Evolutionary conservation across 1,140 invertebrate genomes (phyloP).

Genomic region (Chlorops oryzae): DNA sequence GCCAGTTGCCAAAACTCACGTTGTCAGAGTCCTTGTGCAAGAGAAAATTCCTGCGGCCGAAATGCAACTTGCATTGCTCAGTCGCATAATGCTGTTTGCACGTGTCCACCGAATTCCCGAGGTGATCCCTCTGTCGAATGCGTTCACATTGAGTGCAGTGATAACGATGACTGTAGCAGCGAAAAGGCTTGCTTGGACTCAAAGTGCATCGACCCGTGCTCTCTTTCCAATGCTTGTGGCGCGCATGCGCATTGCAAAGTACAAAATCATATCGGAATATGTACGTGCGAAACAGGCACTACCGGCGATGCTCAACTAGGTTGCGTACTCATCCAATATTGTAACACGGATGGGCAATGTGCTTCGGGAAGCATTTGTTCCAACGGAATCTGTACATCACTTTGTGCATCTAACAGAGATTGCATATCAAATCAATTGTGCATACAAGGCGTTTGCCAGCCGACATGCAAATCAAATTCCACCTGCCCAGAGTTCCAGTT

Average conservation of each 20-base stretch:
- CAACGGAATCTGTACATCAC: constrained; percentile 69
- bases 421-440: constrained; percentile 76
- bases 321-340: constrained; percentile 73
- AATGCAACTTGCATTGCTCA: constrained; percentile 66
- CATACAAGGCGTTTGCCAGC: constrained; percentile 69
- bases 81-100: constrained; percentile 65
- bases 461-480: constrained; percentile 68
- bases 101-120: constrained; percentile 66
- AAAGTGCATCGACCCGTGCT: constrained; percentile 75
- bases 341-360: constrained; percentile 69
- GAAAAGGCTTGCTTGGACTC: constrained; percentile 70
- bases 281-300: constrained; percentile 71
- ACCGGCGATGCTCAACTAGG: constrained; percentile 80
- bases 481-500: constrained; percentile 76
- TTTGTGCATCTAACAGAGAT: constrained; percentile 70
- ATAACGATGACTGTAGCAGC: constrained; percentile 67
- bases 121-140: constrained; percentile 70
- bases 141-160: constrained; percentile 66
- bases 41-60: constrained; percentile 59
- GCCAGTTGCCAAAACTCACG: constrained; percentile 70
- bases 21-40: constrained; percentile 75
- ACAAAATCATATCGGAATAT: constrained; percentile 68
- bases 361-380: constrained; percentile 72
- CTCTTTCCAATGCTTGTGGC: constrained; percentile 73
- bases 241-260: constrained; percentile 67